Conservation (phyloP, 2,113 vertebrate species). For the Syngnathus typhle region DNA sequence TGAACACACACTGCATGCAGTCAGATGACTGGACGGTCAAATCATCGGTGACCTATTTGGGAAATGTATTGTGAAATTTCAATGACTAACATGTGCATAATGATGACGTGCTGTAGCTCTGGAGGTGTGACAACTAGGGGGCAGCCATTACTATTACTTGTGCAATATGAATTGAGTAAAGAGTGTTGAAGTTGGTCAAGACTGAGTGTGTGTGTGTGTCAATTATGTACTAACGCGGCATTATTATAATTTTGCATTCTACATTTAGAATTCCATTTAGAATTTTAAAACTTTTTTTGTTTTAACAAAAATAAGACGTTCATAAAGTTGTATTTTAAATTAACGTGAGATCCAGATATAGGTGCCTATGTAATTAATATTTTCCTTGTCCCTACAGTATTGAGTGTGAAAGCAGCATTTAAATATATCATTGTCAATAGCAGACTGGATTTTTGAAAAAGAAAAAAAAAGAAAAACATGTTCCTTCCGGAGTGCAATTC, state of each 20-base stretch:
- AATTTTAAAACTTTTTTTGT: not conserved
- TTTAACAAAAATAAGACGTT: not conserved
- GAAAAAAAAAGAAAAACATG: conserved; percentile 58
- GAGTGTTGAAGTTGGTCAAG: not conserved
- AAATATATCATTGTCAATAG: conserved; percentile 79
- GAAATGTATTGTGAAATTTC: not conserved
- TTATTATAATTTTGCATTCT: not conserved
- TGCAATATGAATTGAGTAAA: conserved; percentile 14
- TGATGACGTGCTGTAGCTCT: not conserved
- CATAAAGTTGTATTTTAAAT: too few relatives aligned
- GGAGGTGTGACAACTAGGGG: conserved; percentile 64
- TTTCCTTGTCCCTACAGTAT: conserved; percentile 68
- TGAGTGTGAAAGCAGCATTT: conserved; percentile 81
- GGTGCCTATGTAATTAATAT: not conserved
- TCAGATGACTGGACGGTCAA: not conserved
- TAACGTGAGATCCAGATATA: too few relatives aligned
- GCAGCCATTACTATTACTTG: conserved; percentile 50
- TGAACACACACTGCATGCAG: not conserved
- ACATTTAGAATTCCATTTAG: not conserved
- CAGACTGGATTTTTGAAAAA: conserved; percentile 68
- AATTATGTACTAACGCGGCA: not conserved
- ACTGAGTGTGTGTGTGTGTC: conserved; percentile 5
- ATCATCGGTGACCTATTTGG: not conserved
- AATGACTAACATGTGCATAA: not conserved
- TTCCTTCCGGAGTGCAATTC: conserved; percentile 89